Conservation (phyloP, 2,797 vertebrate species). For the Esox masquinongy region DNA sequence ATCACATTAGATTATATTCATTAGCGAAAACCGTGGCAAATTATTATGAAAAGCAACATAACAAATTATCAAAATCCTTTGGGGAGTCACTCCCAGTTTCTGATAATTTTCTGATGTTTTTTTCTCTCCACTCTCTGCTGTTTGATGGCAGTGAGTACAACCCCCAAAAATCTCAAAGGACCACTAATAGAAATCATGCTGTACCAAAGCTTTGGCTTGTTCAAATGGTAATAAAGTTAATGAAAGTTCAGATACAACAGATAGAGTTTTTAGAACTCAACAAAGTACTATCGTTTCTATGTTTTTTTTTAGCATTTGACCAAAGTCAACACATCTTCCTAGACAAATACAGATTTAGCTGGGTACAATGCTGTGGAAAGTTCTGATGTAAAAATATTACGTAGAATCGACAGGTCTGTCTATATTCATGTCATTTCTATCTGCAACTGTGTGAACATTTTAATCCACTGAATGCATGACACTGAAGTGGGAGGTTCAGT, state of each 20-base stretch:
- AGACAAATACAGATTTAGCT: not conserved
- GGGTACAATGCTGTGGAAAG: not conserved
- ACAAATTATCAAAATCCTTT: not conserved
- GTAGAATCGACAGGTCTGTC: not conserved
- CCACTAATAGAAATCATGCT: not conserved
- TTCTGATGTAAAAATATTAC: not conserved
- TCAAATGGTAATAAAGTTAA: too few species aligned
- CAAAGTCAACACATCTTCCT: not conserved
- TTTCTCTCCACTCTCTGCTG: too few species aligned
- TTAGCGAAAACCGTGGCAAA: not conserved
- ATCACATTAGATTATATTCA: not conserved
- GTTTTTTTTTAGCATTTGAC: not conserved
- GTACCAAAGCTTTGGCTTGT: not conserved
- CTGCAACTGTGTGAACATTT: not conserved
- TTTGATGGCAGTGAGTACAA: not conserved
- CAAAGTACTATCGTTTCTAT: not conserved
- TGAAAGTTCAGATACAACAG: not conserved
- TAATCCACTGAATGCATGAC: not conserved
- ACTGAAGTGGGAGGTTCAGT: not conserved
- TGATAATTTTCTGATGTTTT: not conserved
- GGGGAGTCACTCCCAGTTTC: not conserved
- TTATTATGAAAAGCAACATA: not conserved
- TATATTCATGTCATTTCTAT: not conserved
- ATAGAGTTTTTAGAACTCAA: too few species aligned
- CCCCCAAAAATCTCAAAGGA: not conserved